Percentiles rank a stretch among this genome's conserved stretches.
phyloP scores from a whole-genome alignment of 92 coral and sea anemone species.

The Bergia sp. region DNA sequence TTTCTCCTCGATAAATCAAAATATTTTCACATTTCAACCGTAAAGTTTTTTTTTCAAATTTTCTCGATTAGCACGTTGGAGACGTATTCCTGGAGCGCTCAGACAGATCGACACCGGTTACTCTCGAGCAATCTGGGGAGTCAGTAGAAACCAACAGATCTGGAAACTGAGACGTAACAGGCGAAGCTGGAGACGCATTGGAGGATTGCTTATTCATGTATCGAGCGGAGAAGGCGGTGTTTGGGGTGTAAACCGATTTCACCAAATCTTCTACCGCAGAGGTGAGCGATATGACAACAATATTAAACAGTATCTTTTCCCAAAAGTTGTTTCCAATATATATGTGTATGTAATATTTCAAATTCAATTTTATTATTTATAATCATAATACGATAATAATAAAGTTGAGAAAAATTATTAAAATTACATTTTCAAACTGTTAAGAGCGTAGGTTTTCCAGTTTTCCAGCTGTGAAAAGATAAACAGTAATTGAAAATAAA shows the following conservation, averaged over 20 bases:
- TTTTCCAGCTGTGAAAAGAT: too few species aligned
- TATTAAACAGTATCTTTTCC: not conserved
- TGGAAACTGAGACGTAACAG: slow-evolving; percentile 28
- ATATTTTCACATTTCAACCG: not conserved
- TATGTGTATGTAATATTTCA: too few species aligned
- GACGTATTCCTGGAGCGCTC: slow-evolving; percentile 19
- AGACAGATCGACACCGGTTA: slow-evolving; percentile 44
- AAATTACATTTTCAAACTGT: too few species aligned
- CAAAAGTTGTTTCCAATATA: not conserved
- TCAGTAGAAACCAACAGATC: slow-evolving; percentile 20
- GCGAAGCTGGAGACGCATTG: slow-evolving; percentile 40
- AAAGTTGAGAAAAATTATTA: not conserved
- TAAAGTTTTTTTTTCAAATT: not conserved
- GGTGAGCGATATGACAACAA: not conserved
- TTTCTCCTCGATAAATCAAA: not conserved
- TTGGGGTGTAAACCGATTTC: slow-evolving; percentile 50
- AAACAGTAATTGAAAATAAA: too few species aligned
- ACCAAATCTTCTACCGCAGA: slow-evolving; percentile 38
- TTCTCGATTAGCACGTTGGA: not conserved
- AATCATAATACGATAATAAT: too few species aligned
- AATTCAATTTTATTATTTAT: too few species aligned
- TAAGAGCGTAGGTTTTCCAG: too few species aligned
- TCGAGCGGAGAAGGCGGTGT: slow-evolving; percentile 49
- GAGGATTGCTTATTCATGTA: slow-evolving; percentile 14
- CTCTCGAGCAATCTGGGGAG: slow-evolving; percentile 44